Percentiles rank a stretch among this genome's conserved stretches.
These are phyloP conservation scores for Takifugu flavidus DNA, from an alignment of 2,113 vertebrate genomes.

Conservation along the genomic window DNA sequence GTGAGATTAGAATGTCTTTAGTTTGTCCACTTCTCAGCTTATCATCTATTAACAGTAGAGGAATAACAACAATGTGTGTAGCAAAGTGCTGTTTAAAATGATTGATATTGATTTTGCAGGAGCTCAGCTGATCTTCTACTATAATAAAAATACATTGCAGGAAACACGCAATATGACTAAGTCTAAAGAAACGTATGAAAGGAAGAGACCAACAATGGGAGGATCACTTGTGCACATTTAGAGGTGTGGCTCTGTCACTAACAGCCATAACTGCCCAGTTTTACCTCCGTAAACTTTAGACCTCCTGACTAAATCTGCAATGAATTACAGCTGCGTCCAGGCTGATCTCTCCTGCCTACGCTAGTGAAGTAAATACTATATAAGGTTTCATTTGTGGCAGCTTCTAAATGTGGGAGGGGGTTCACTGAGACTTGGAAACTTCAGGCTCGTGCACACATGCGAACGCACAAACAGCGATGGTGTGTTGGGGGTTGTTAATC, in stretches of 20 bases:
- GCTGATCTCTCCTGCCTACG: slow-evolving; percentile 12
- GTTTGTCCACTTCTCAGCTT: slow-evolving; percentile 8
- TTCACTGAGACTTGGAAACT: slow-evolving; percentile 46
- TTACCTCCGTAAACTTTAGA: not conserved
- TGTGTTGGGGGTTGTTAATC: slow-evolving; percentile 47
- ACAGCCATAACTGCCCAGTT: not conserved
- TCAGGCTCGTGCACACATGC: slow-evolving; percentile 26
- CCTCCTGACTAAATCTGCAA: not conserved
- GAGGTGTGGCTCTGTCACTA: not conserved
- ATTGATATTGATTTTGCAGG: no score
- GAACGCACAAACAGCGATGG: not conserved
- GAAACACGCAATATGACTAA: no score
- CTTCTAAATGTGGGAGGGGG: not conserved
- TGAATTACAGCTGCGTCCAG: slow-evolving; percentile 1
- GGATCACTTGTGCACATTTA: no score
- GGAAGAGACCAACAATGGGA: no score
- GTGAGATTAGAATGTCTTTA: not conserved
- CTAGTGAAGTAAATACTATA: slow-evolving; percentile 53
- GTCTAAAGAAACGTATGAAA: no score
- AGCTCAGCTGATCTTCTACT: no score
- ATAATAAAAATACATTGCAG: no score
- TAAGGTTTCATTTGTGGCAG: slow-evolving; percentile 33
- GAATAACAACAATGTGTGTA: not conserved
- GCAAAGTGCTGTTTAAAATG: no score
- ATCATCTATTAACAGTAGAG: slow-evolving; percentile 15